Evolutionary conservation across 2,113 vertebrate genomes (phyloP), one percentile per base, ranked within the genome.

Genomic region (Lota lota): DNA sequence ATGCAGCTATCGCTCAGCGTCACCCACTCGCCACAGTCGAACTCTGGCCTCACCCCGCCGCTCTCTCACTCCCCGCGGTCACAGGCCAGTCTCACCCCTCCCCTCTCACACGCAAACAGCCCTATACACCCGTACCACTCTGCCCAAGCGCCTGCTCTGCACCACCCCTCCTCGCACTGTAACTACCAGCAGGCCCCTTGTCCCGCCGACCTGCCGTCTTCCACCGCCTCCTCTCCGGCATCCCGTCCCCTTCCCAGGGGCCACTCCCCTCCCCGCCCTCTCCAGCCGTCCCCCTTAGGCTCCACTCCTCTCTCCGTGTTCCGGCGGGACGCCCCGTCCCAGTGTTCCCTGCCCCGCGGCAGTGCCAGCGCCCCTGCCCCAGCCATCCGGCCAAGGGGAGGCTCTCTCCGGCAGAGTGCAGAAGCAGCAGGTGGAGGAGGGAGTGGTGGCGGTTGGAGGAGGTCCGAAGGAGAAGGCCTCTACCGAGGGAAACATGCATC

Each of bases 401-500:
- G 91, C 22, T 91, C 88, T 0, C 91, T 93, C 63, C 87, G 91
- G 22, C 91, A 92, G 63, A 88, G 85, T 51, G 79, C 73, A 2
- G 67, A 62, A 28, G 57, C 19, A 53, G 90, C 79, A 72, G 85
- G 61, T 22, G 36, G 61, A 47, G 20, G 76, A 11, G 86, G 78
- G 4, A 67, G 78, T 1, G 71, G 70, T 33, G 64, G 75, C 2
- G 84, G 85, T 21, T 85, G 86, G 78, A 86, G 76, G n/a, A 79
- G 88, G 22, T 24, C 14, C 0, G 87, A 92, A 28, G 84, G 86
- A 3, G 90, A 91, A 11, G 87, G 87, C 33, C 92, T 94, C 18
- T 94, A 94, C 69, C 89, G 79, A 75, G 93, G 93, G 7, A 93
- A 92, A 61, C 93, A 94, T 15, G 79, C 79, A 21, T 92, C 92